phyloP scores from a whole-genome alignment of 2,888 invertebrate genomes.

The Cephus nigrinus region DNA sequence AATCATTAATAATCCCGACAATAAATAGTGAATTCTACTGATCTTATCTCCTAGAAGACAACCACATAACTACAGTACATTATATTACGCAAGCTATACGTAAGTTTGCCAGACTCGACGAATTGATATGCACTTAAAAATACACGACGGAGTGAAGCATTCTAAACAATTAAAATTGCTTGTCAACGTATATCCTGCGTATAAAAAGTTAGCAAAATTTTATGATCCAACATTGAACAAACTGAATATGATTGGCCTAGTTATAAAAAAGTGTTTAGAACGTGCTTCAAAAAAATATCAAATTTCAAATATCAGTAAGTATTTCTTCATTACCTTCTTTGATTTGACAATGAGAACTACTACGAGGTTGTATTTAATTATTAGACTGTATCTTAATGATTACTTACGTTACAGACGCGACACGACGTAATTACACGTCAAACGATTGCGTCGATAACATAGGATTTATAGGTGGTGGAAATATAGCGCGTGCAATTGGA shows the following conservation, averaged over 20 bases:
- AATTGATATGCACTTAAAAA: not conserved
- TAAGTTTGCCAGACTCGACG: not conserved
- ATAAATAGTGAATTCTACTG: not conserved
- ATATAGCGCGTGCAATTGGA: constrained; percentile 15
- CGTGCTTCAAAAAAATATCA: not conserved
- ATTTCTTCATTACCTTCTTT: not conserved
- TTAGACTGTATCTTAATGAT: too few relatives aligned
- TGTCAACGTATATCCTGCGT: not conserved
- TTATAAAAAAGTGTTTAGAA: not conserved
- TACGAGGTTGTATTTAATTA: too few relatives aligned
- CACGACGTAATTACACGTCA: not conserved
- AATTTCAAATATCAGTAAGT: not conserved
- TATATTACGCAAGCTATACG: not conserved
- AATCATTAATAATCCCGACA: not conserved
- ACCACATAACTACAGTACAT: not conserved
- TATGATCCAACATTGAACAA: not conserved
- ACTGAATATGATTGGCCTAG: not conserved
- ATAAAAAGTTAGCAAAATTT: not conserved
- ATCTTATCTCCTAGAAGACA: not conserved
- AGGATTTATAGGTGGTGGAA: constrained; percentile 15
- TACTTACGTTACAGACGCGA: not conserved
- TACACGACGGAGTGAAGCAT: not conserved
- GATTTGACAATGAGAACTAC: not conserved
- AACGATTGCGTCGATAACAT: not conserved
- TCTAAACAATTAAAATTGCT: not conserved